These are phyloP conservation scores for Eudemis profundana DNA, from an alignment of 2,888 invertebrate species.

Conservation along the genomic window DNA sequence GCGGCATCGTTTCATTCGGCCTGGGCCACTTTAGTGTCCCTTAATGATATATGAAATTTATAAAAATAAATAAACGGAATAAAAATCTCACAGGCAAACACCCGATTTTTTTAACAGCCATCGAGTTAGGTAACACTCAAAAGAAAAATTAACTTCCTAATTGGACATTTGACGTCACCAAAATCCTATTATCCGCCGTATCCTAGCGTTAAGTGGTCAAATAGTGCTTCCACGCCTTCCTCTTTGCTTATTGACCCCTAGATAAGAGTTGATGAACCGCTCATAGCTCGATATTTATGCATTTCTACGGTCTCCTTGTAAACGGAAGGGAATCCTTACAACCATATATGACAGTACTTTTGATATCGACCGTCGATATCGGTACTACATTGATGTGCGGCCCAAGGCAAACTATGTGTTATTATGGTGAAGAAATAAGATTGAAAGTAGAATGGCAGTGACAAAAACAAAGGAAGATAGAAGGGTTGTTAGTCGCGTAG, in stretches of 20 bases:
- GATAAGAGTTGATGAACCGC: constrained; percentile 62
- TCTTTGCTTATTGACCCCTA: constrained; percentile 57
- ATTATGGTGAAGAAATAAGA: background rate
- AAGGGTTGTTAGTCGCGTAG: constrained; percentile 24
- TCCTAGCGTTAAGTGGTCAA: constrained; percentile 35
- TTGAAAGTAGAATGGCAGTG: background rate
- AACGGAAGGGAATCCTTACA: constrained; percentile 68
- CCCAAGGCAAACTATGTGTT: background rate
- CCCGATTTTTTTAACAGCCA: background rate
- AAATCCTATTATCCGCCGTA: constrained; percentile 35
- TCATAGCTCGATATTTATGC: constrained; percentile 51
- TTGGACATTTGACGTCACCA: constrained; percentile 31
- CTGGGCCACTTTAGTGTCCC: no score
- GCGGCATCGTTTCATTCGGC: no score
- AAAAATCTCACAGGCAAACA: no score
- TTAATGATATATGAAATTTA: no score
- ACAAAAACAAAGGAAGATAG: constrained; percentile 11
- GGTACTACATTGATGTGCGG: constrained; percentile 33
- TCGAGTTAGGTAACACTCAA: background rate
- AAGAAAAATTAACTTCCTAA: constrained; percentile 4
- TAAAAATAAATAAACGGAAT: no score
- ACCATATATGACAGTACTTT: constrained; percentile 56
- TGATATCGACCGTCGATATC: constrained; percentile 64
- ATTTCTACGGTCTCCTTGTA: constrained; percentile 68
- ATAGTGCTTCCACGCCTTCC: constrained; percentile 45